Evolutionary conservation across 2,888 invertebrate genomes (phyloP).

Genomic region (Ophioninae sp.): DNA sequence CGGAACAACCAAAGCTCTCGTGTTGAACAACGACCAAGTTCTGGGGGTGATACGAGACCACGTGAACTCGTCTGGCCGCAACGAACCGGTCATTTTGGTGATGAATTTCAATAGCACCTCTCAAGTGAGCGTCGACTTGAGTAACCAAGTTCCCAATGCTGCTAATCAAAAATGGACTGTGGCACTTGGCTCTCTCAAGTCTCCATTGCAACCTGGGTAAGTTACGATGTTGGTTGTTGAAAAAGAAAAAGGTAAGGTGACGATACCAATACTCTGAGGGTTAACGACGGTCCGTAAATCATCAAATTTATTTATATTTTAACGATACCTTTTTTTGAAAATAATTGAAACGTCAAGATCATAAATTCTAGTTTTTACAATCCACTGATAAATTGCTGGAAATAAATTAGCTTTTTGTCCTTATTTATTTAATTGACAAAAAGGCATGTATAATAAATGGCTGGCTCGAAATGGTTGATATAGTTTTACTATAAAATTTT

Average conservation of each 20-base stretch:
- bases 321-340: too few relatives aligned
- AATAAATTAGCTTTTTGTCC: too few relatives aligned
- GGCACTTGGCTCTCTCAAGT: constrained; percentile 81
- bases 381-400: too few relatives aligned
- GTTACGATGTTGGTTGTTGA: constrained; percentile 65
- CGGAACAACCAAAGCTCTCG: constrained; percentile 83
- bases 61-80: neutral
- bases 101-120: constrained; percentile 82
- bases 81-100: constrained; percentile 65
- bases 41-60: constrained; percentile 64
- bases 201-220: constrained; percentile 82
- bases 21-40: constrained; percentile 80
- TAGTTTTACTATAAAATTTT: too few relatives aligned
- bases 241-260: neutral
- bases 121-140: constrained; percentile 82
- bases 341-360: too few relatives aligned
- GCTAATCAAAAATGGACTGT: constrained; percentile 80
- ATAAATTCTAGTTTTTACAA: too few relatives aligned
- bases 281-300: too few relatives aligned
- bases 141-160: constrained; percentile 80
- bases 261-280: too few relatives aligned
- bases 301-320: too few relatives aligned
- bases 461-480: too few relatives aligned
- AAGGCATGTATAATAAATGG: too few relatives aligned
- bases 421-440: too few relatives aligned